Conservation (phyloP, 1,140 invertebrate genomes). For the Drosophila neocordata region DNA sequence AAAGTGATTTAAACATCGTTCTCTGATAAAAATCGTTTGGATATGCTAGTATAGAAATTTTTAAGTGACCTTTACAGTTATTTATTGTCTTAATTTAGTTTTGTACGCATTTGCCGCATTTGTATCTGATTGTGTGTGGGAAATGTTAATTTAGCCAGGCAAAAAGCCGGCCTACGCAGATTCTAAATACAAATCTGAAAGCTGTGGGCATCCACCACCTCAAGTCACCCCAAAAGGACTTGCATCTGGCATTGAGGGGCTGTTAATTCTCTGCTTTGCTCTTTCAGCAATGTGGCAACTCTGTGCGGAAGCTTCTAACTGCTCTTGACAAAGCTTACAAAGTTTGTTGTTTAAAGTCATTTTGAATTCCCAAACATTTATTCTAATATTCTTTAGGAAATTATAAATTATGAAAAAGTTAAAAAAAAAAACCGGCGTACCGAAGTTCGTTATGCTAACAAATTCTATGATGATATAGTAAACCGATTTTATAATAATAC, state of each 20-base stretch:
- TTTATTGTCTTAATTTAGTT: not conserved
- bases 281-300: not conserved
- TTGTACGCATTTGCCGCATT: not conserved
- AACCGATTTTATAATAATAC: too few relatives aligned
- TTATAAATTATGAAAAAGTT: too few relatives aligned
- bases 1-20: too few relatives aligned
- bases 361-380: too few relatives aligned
- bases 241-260: not conserved
- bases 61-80: too few relatives aligned
- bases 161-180: not conserved
- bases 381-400: too few relatives aligned
- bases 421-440: too few relatives aligned
- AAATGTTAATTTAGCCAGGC: not conserved
- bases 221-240: not conserved
- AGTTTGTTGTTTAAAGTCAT: not conserved
- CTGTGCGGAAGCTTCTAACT: not conserved
- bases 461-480: too few relatives aligned
- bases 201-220: not conserved
- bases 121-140: not conserved
- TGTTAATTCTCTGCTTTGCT: not conserved
- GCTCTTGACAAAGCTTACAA: not conserved
- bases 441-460: too few relatives aligned
- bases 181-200: slow-evolving; percentile 5
- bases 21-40: too few relatives aligned
- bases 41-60: too few relatives aligned